Conservation (phyloP, 1,140 invertebrate genomes). For the Triops cancriformis region DNA sequence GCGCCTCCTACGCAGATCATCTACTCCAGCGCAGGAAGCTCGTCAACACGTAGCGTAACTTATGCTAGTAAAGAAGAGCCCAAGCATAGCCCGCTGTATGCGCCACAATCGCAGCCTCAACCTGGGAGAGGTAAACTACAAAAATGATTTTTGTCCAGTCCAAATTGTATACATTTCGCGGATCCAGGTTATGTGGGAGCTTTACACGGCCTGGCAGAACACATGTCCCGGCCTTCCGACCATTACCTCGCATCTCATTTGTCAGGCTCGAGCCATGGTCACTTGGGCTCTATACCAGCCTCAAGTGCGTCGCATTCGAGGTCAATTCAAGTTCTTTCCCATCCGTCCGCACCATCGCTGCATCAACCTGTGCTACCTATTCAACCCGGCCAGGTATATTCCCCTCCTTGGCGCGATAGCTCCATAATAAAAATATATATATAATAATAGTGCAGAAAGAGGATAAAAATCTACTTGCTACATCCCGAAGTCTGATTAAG, state of each 20-base stretch:
- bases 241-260: not conserved
- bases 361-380: not conserved
- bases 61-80: not conserved
- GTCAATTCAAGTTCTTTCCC: slow-evolving; percentile 26
- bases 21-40: slow-evolving; percentile 36
- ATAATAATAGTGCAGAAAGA: too few relatives aligned
- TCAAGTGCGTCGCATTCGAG: slow-evolving; percentile 22
- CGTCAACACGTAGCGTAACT: not conserved
- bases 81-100: slow-evolving; percentile 34
- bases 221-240: not conserved
- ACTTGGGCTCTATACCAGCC: not conserved
- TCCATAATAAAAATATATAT: too few relatives aligned
- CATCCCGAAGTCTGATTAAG: too few relatives aligned
- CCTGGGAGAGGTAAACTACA: slow-evolving; percentile 20
- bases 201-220: slow-evolving; percentile 30
- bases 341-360: slow-evolving; percentile 20
- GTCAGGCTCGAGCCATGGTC: not conserved
- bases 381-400: not conserved
- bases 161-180: not conserved
- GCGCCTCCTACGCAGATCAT: slow-evolving; percentile 35
- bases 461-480: too few relatives aligned
- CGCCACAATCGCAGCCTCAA: slow-evolving; percentile 32
- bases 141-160: slow-evolving; percentile 15
- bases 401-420: too few relatives aligned
- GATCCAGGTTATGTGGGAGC: slow-evolving; percentile 29